Evolutionary conservation across 1,140 invertebrate species (phyloP).

Genomic region (Lepidotrigona ventralis): DNA sequence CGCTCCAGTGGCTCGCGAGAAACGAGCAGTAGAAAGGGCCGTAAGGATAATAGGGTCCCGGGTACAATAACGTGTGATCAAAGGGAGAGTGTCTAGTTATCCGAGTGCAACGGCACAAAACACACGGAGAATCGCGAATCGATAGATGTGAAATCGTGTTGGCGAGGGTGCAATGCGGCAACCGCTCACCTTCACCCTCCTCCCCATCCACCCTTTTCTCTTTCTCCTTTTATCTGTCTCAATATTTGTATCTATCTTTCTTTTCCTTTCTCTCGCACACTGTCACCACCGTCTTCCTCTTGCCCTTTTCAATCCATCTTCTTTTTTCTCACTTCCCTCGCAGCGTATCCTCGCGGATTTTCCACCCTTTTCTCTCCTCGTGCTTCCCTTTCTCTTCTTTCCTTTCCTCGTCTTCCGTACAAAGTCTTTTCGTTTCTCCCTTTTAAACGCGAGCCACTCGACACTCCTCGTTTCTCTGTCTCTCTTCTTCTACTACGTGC

Average conservation of each 20-base stretch:
- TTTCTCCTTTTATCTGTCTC: conserved; percentile 33
- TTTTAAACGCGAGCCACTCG: conserved; percentile 14
- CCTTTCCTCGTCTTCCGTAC: neutral
- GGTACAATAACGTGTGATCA: conserved; percentile 57
- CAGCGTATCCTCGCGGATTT: neutral
- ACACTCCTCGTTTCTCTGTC: neutral
- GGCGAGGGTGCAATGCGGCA: conserved; percentile 71
- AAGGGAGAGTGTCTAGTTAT: conserved; percentile 59
- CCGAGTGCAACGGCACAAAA: conserved; percentile 62
- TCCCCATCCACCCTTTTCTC: neutral
- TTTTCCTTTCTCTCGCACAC: neutral
- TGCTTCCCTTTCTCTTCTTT: neutral
- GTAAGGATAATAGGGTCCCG: conserved; percentile 43
- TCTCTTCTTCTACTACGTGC: neutral
- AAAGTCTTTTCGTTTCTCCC: conserved; percentile 8
- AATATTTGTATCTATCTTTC: conserved; percentile 41
- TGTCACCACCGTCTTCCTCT: neutral
- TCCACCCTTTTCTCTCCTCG: neutral
- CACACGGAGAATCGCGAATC: conserved; percentile 69
- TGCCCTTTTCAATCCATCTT: neutral
- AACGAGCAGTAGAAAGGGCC: conserved; percentile 39
- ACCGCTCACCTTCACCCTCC: conserved; percentile 52
- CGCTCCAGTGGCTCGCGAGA: conserved; percentile 5
- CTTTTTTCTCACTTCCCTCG: neutral
- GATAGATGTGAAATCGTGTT: conserved; percentile 70